phyloP scores from a whole-genome alignment of 2,113 vertebrate species.

The Neolamprologus hecqui region DNA sequence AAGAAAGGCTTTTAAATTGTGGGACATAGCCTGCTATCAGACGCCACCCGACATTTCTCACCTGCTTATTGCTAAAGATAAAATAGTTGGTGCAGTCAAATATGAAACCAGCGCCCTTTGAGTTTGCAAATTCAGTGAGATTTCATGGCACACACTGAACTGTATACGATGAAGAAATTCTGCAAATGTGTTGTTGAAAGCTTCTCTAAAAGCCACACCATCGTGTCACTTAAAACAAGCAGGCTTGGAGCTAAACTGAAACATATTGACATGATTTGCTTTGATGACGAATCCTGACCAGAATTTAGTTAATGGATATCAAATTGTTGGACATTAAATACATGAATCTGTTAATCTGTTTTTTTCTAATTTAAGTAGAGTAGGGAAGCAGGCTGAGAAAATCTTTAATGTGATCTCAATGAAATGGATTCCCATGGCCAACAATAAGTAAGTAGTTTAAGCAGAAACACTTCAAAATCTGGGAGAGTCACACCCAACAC shows the following conservation, averaged over 20 bases:
- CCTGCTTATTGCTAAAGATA: slow-evolving; percentile 57
- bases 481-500: neutral
- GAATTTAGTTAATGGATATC: neutral
- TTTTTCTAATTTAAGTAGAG: neutral
- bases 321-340: neutral
- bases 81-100: slow-evolving; percentile 3
- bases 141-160: neutral
- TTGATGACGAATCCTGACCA: neutral
- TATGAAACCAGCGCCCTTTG: neutral
- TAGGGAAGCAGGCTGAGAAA: neutral
- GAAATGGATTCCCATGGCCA: neutral
- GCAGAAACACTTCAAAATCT: neutral
- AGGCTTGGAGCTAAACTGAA: neutral
- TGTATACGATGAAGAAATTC: slow-evolving; percentile 18
- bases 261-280: neutral
- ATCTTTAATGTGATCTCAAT: neutral
- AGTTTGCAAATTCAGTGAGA: slow-evolving; percentile 6
- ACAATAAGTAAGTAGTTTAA: neutral
- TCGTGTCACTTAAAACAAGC: neutral
- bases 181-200: slow-evolving; percentile 18
- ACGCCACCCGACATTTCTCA: slow-evolving; percentile 60
- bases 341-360: neutral
- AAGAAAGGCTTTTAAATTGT: neutral
- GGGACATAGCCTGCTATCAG: slow-evolving; percentile 16
- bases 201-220: neutral